These are phyloP conservation scores for Agonopterix heracliana DNA, from an alignment of 2,888 invertebrate genomes.

Conservation along the genomic window DNA sequence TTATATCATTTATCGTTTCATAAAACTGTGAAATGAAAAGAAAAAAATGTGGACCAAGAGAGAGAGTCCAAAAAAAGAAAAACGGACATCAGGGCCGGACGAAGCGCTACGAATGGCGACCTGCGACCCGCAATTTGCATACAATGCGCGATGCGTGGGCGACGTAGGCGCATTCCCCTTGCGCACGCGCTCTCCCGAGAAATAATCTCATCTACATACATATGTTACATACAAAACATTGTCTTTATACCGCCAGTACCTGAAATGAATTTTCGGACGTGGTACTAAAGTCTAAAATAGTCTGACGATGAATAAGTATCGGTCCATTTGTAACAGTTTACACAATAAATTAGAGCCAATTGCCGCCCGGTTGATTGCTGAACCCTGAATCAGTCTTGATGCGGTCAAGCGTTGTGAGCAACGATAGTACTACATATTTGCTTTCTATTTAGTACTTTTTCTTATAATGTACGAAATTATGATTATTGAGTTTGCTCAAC, in stretches of 20 bases:
- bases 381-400: constrained; percentile 10
- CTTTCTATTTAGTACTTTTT: no score
- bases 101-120: constrained; percentile 46
- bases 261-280: background rate
- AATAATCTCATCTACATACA: no score
- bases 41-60: background rate
- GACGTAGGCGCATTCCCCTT: constrained; percentile 20
- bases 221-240: background rate
- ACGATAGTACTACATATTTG: constrained; percentile 6
- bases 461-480: no score
- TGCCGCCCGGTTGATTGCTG: constrained; percentile 3
- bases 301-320: background rate
- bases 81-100: constrained; percentile 20
- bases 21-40: no score
- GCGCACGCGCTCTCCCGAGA: constrained; percentile 5
- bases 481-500: no score
- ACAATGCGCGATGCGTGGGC: constrained; percentile 68
- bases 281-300: no score
- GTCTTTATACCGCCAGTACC: background rate
- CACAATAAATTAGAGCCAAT: constrained; percentile 1
- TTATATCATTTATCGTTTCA: no score
- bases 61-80: constrained; percentile 13
- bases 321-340: background rate
- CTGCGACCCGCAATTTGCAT: constrained; percentile 73
- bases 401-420: no score